Evolutionary conservation across 2,888 invertebrate genomes (phyloP).

Genomic region (Cerastoderma edule): DNA sequence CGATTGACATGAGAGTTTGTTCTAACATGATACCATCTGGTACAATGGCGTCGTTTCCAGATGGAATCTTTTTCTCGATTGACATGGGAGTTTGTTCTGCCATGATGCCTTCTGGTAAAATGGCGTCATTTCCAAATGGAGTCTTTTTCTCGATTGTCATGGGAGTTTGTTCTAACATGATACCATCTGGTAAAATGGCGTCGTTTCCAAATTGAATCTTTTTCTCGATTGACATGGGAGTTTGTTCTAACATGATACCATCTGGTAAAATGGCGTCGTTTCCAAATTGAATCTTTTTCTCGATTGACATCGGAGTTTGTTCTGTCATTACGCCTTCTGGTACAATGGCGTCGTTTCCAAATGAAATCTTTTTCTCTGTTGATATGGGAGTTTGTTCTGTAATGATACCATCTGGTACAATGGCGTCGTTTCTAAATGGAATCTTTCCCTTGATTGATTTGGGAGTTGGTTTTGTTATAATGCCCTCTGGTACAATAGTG

Average conservation of each 20-base stretch:
- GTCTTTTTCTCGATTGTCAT: background rate
- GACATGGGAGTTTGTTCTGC: no score
- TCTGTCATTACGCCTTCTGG: background rate
- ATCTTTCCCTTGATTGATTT: background rate
- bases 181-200: background rate
- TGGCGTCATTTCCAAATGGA: constrained; percentile 14
- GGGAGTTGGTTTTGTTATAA: no score
- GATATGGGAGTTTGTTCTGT: background rate
- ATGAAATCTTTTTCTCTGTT: background rate
- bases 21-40: no score
- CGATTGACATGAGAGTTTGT: background rate
- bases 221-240: background rate
- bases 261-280: background rate
- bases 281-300: no score
- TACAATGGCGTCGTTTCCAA: background rate
- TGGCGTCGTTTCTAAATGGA: constrained; percentile 1
- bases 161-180: background rate
- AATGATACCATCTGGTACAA: background rate
- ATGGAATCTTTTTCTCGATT: no score
- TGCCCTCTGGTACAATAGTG: no score
- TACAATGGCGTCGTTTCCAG: background rate
- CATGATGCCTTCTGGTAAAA: background rate
- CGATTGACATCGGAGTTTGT: no score
- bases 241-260: no score
- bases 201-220: background rate